phyloP scores from a whole-genome alignment of 2,113 vertebrate genomes.

The Scalopus aquaticus region DNA sequence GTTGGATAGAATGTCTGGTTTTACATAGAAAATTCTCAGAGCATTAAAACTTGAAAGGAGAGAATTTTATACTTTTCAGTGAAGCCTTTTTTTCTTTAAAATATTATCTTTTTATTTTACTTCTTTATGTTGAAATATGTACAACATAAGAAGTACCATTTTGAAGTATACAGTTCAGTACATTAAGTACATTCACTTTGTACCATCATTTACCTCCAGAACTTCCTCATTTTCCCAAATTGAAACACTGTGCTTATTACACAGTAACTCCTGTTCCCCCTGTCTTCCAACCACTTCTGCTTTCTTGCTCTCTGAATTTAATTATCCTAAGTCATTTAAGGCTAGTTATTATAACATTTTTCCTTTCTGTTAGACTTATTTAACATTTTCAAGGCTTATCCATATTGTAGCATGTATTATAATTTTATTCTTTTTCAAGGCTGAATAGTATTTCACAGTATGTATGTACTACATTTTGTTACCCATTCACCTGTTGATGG shows the following conservation, averaged over 20 bases:
- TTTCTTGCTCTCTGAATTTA: background rate
- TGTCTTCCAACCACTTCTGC: background rate
- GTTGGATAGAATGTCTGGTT: background rate
- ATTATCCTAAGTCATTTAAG: background rate
- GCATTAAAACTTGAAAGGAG: slow-evolving; percentile 28
- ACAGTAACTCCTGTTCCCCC: background rate
- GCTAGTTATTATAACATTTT: background rate
- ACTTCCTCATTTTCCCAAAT: background rate
- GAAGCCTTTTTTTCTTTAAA: background rate
- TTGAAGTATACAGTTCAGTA: background rate
- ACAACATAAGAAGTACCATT: background rate
- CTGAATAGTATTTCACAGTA: no score
- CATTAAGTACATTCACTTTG: background rate
- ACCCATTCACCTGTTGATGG: no score
- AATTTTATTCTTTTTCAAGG: no score
- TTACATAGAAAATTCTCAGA: slow-evolving; percentile 17
- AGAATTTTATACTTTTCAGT: slow-evolving; percentile 6
- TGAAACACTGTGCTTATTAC: background rate
- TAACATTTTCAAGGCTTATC: no score
- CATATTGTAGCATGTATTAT: no score
- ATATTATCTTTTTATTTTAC: background rate
- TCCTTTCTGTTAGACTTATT: no score
- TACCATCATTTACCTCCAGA: background rate
- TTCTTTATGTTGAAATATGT: background rate
- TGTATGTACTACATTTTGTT: no score